Conservation (phyloP, 1,140 invertebrate genomes). For the Lepidurus packardi region DNA sequence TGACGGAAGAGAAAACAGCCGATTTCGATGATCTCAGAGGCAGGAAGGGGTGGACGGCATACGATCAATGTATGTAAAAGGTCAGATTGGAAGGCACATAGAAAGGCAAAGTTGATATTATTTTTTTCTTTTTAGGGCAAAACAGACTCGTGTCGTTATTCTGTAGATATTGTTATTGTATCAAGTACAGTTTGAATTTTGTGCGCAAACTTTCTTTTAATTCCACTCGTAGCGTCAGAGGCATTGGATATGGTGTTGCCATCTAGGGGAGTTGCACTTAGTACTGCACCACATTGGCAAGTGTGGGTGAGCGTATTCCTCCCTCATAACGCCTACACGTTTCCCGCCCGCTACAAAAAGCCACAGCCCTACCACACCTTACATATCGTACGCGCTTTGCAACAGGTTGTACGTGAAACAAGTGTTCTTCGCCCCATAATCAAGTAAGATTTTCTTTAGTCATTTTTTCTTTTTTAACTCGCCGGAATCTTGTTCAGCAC, state of each 20-base stretch:
- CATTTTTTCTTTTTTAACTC: not conserved
- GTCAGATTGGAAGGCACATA: not conserved
- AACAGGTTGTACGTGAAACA: not conserved
- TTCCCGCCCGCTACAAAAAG: constrained; percentile 6
- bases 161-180: not conserved
- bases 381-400: not conserved
- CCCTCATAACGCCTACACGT: not conserved
- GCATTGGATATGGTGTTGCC: not conserved
- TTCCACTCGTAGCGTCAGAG: not conserved
- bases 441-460: not conserved
- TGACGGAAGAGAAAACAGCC: not conserved
- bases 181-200: not conserved
- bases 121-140: not conserved
- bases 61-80: not conserved
- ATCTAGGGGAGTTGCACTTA: not conserved
- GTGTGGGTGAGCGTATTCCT: not conserved
- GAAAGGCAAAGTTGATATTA: not conserved
- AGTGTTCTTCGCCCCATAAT: not conserved
- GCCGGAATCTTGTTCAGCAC: too few relatives aligned
- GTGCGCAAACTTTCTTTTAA: not conserved
- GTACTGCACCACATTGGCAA: not conserved
- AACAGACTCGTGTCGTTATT: not conserved
- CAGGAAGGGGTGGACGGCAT: not conserved
- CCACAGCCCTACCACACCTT: constrained; percentile 12
- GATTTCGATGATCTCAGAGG: constrained; percentile 1